Evolutionary conservation across 1,140 invertebrate species (phyloP).

Genomic region (Linepithema humile): DNA sequence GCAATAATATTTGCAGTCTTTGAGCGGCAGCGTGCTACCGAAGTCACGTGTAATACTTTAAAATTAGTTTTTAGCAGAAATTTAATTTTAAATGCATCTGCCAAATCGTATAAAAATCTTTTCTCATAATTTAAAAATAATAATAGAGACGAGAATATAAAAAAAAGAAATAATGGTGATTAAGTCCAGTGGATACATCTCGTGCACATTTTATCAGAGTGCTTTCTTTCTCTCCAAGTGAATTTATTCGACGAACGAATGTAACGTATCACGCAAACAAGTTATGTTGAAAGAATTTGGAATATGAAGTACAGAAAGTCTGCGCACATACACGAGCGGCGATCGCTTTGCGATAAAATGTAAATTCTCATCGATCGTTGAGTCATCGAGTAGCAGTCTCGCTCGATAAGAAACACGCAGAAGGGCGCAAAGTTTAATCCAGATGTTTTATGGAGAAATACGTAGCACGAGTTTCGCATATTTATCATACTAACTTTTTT

Average conservation of each 20-base stretch:
- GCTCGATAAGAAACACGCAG: not conserved
- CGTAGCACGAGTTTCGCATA: not conserved
- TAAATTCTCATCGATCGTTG: slow-evolving; percentile 44
- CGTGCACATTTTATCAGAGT: no score
- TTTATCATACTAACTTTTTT: not conserved
- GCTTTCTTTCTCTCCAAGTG: slow-evolving; percentile 17
- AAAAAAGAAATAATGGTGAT: not conserved
- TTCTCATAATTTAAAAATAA: no score
- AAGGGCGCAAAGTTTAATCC: not conserved
- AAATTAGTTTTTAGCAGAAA: not conserved
- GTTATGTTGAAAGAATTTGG: slow-evolving; percentile 29
- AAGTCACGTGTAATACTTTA: not conserved
- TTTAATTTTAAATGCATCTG: not conserved
- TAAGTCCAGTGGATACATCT: not conserved
- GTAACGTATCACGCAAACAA: not conserved
- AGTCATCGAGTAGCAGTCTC: slow-evolving; percentile 10
- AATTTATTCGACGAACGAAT: slow-evolving; percentile 9
- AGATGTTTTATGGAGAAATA: not conserved
- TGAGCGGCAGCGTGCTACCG: not conserved
- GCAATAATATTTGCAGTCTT: slow-evolving; percentile 48
- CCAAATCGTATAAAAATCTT: not conserved
- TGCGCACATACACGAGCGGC: not conserved
- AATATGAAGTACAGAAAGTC: not conserved
- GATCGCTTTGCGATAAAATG: slow-evolving; percentile 44
- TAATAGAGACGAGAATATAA: not conserved